Conservation (phyloP, 2,113 vertebrate genomes). For the Ivindomyrus marchei region DNA sequence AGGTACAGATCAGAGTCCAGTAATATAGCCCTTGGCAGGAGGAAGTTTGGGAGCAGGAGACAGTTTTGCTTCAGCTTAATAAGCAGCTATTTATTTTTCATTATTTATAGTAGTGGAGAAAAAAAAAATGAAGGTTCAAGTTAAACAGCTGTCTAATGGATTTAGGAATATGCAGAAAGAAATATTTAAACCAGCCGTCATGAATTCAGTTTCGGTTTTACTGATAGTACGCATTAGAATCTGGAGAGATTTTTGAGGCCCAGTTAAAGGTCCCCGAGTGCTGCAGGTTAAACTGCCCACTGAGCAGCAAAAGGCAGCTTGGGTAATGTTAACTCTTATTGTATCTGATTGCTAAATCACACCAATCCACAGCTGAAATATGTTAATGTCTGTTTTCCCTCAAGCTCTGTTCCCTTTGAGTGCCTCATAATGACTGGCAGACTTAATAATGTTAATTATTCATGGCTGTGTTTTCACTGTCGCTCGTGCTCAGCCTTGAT, state of each 20-base stretch:
- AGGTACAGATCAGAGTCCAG: neutral
- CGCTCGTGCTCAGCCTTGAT: neutral
- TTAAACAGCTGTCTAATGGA: neutral
- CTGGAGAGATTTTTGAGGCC: neutral
- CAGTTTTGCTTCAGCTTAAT: neutral
- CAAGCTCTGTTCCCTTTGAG: neutral
- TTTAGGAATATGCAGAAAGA: neutral
- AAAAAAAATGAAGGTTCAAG: neutral
- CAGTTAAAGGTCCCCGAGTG: neutral
- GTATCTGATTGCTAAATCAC: neutral
- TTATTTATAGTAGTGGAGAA: neutral
- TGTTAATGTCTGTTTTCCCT: neutral
- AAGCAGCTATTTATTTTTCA: neutral
- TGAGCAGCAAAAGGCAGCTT: neutral
- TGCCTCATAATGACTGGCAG: neutral
- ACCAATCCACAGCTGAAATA: neutral
- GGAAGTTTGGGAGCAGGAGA: neutral
- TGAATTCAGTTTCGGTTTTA: neutral
- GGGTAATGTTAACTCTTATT: neutral
- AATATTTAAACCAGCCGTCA: neutral
- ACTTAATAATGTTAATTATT: neutral
- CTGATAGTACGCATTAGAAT: neutral
- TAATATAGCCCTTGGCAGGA: neutral
- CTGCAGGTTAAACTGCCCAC: neutral
- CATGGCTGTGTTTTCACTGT: neutral